These are phyloP conservation scores for Diachrysia chrysitis DNA, from an alignment of 2,888 invertebrate species.

Conservation along the genomic window DNA sequence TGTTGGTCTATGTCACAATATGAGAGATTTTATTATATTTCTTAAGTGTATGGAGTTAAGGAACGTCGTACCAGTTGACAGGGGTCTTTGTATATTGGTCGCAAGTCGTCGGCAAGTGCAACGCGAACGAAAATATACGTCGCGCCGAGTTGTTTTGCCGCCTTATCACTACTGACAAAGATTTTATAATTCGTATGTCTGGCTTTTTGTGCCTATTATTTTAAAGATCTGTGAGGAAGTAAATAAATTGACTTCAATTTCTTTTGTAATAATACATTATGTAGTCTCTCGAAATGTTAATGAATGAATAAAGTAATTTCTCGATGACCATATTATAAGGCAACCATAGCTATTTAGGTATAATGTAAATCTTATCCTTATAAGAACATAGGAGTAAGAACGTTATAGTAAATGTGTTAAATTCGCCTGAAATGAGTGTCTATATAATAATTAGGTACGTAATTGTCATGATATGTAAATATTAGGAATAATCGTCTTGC, in stretches of 20 bases:
- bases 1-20: conserved; percentile 71
- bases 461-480: too few species aligned
- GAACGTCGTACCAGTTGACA: conserved; percentile 69
- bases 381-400: too few species aligned
- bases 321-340: too few species aligned
- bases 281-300: background rate
- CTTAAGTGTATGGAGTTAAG: conserved; percentile 62
- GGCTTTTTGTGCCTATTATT: conserved; percentile 48
- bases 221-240: conserved; percentile 31
- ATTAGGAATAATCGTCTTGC: too few species aligned
- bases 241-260: too few species aligned
- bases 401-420: too few species aligned
- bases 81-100: conserved; percentile 75
- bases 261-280: background rate
- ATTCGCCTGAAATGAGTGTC: too few species aligned
- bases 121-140: conserved; percentile 89
- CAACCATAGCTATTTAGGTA: too few species aligned
- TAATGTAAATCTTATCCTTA: too few species aligned
- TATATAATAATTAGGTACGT: too few species aligned
- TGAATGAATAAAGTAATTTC: background rate
- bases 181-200: conserved; percentile 51
- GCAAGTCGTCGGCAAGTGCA: conserved; percentile 87
- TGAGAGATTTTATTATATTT: conserved; percentile 30
- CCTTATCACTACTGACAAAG: conserved; percentile 86
- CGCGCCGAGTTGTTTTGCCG: conserved; percentile 88